phyloP scores from a whole-genome alignment of 2,797 vertebrate species.

The Sitta carolinensis region DNA sequence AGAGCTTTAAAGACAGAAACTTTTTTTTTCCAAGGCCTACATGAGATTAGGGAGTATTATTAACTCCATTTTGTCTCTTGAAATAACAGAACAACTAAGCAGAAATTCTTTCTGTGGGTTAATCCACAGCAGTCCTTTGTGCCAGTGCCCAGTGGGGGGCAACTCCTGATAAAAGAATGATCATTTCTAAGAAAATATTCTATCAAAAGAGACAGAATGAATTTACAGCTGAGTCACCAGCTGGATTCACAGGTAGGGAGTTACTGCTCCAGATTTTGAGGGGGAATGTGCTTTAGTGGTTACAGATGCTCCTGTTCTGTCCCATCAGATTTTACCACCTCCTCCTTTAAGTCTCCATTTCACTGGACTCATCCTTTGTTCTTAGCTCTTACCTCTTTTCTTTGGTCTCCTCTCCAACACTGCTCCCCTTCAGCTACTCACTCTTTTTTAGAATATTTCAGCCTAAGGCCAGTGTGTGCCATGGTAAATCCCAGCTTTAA shows the following conservation, averaged over 20 bases:
- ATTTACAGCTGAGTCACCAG: not conserved
- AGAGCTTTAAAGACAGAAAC: not conserved
- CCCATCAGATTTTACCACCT: not conserved
- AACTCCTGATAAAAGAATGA: not conserved
- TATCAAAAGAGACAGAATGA: not conserved
- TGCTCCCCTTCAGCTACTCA: not conserved
- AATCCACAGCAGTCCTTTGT: not conserved
- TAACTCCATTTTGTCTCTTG: not conserved
- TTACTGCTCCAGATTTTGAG: not conserved
- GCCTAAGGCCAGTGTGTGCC: fast-evolving
- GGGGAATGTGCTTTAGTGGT: not conserved
- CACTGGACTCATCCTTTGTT: not conserved
- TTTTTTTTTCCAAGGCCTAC: not conserved
- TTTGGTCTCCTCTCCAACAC: not conserved
- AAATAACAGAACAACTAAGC: not conserved
- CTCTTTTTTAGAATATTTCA: not conserved
- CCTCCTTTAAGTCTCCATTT: not conserved
- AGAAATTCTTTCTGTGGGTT: not conserved
- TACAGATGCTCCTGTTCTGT: not conserved
- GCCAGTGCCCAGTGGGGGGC: not conserved
- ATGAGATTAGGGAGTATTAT: not conserved
- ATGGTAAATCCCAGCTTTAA: not conserved
- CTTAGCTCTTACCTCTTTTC: not conserved
- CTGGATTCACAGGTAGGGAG: not conserved
- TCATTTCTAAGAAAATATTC: not conserved